These are phyloP conservation scores for Heliocidaris erythrogramma DNA, from an alignment of 35 echinoderm and acorn worm species.

Conservation along the genomic window DNA sequence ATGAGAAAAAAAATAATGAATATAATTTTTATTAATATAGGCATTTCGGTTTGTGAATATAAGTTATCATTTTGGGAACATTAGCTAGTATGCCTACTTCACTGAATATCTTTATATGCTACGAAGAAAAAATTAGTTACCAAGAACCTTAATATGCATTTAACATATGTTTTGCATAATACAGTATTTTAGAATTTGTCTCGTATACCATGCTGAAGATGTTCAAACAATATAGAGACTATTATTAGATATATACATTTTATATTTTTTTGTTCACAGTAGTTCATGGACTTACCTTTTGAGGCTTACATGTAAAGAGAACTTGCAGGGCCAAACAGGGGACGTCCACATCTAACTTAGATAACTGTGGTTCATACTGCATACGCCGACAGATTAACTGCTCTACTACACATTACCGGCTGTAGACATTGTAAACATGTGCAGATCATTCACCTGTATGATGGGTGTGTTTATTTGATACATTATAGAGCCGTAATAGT, in stretches of 20 bases:
- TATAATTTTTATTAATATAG: no score
- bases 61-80: no score
- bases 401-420: not conserved
- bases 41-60: no score
- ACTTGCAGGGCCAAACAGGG: not conserved
- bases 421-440: constrained; percentile 1
- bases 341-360: not conserved
- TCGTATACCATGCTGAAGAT: no score
- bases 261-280: not conserved
- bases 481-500: not conserved
- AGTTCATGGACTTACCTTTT: not conserved
- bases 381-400: not conserved
- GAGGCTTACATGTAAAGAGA: not conserved
- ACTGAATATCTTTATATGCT: no score
- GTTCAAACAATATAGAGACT: no score
- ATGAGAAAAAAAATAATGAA: no score
- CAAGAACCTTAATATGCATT: no score
- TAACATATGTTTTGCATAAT: no score
- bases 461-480: not conserved
- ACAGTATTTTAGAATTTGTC: no score
- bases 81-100: no score
- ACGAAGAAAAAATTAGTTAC: no score
- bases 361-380: not conserved
- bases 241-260: not conserved
- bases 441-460: not conserved